Percentiles rank a stretch among this genome's conserved stretches.
These are phyloP conservation scores for Corvus cornix DNA, from an alignment of 2,113 vertebrate genomes.

Conservation along the genomic window DNA sequence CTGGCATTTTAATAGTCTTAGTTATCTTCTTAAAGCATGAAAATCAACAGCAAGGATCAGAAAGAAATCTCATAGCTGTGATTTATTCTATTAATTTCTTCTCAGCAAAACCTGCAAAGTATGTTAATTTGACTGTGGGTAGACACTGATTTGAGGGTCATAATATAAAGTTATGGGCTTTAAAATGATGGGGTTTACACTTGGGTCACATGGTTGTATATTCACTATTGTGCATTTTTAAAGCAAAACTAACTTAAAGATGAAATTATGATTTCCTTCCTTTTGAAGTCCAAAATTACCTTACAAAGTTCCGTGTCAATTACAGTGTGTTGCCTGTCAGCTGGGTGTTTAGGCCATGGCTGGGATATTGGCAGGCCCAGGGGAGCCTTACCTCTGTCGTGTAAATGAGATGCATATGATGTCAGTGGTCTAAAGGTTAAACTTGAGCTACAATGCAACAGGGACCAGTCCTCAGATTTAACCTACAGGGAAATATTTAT, in stretches of 20 bases:
- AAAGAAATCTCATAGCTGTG: background rate
- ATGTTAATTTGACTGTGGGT: background rate
- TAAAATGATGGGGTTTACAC: background rate
- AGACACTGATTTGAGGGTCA: background rate
- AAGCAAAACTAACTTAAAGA: background rate
- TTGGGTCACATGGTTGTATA: accelerated
- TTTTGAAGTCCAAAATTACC: background rate
- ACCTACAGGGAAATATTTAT: constrained; percentile 53
- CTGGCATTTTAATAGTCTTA: background rate
- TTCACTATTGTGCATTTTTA: background rate
- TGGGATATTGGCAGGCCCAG: background rate
- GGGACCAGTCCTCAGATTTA: constrained; percentile 24
- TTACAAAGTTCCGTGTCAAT: background rate
- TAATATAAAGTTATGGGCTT: background rate
- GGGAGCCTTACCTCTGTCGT: background rate
- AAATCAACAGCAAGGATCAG: background rate
- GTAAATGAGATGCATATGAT: background rate
- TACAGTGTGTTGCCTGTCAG: background rate
- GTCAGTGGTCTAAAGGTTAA: constrained; percentile 30
- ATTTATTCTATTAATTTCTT: background rate
- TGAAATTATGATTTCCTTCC: background rate
- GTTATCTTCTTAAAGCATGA: background rate
- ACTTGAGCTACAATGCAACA: background rate
- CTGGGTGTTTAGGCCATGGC: background rate
- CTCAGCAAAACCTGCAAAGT: background rate